Evolutionary conservation across 2,888 invertebrate genomes (phyloP).

Genomic region (Smittia sp.): DNA sequence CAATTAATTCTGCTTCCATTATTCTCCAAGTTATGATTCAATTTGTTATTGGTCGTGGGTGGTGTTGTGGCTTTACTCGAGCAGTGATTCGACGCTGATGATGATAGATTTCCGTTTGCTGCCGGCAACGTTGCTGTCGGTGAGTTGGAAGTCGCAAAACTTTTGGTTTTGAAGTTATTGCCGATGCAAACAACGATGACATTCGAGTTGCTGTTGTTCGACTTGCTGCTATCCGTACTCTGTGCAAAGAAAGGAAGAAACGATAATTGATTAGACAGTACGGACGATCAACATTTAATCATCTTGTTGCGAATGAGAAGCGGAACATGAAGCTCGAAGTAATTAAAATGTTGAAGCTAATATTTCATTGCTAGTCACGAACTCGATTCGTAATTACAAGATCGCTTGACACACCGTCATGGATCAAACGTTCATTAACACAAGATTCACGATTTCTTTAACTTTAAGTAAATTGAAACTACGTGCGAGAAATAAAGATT

Average conservation of each 20-base stretch:
- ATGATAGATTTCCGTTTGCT: slow-evolving; percentile 1
- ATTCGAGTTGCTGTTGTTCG: slow-evolving; percentile 33
- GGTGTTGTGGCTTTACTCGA: neutral
- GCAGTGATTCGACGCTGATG: slow-evolving; percentile 22
- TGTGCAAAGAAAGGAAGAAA: neutral
- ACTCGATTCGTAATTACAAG: too few species aligned
- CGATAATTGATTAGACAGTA: slow-evolving; percentile 20
- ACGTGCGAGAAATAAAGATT: slow-evolving; percentile 4
- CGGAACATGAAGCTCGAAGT: neutral
- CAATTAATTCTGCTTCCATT: slow-evolving; percentile 16
- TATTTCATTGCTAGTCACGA: too few species aligned
- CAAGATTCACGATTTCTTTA: neutral
- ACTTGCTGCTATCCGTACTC: slow-evolving; percentile 34
- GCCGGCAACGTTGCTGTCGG: neutral
- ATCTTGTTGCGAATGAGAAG: neutral
- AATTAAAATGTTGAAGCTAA: too few species aligned
- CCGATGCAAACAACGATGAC: slow-evolving; percentile 39
- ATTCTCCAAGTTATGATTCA: neutral
- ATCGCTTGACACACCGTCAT: too few species aligned
- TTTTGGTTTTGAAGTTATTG: slow-evolving; percentile 33
- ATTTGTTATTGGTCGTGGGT: slow-evolving; percentile 1
- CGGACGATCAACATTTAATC: neutral
- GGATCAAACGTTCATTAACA: neutral
- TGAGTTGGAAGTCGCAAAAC: slow-evolving; percentile 26
- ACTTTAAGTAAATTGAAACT: neutral